A percentile compares a stretch with the other conserved stretches of the same genome.
Evolutionary conservation across 2,113 vertebrate genomes (phyloP).

Genomic region (Pseudopipra pipra): DNA sequence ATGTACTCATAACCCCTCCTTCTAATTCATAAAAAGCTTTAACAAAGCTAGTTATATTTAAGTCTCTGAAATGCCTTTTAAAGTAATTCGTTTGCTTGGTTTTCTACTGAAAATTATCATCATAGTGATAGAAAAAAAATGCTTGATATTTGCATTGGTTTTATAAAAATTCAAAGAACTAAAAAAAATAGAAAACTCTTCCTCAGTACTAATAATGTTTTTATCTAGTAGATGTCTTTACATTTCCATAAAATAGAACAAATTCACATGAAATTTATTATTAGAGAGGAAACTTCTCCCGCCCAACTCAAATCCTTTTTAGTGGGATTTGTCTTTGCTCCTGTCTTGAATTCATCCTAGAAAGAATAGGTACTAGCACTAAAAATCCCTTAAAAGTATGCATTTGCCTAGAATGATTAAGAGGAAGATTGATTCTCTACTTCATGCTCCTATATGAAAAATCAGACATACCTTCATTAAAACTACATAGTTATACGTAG

Average conservation of each 20-base stretch:
- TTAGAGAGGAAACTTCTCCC: background rate
- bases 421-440: background rate
- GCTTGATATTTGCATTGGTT: conserved; percentile 44
- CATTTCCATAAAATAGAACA: conserved; percentile 38
- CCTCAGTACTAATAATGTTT: background rate
- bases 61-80: conserved; percentile 35
- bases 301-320: background rate
- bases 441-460: background rate
- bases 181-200: background rate
- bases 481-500: background rate
- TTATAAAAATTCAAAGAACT: conserved; percentile 28
- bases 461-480: background rate
- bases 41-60: conserved; percentile 40
- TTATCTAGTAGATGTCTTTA: background rate
- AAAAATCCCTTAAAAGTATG: background rate
- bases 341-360: background rate
- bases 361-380: background rate
- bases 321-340: background rate
- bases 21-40: conserved; percentile 57
- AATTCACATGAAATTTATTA: conserved; percentile 27
- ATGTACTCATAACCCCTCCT: conserved; percentile 52
- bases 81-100: conserved; percentile 32
- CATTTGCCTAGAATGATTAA: background rate
- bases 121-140: background rate
- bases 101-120: conserved; percentile 60